A percentile compares a stretch with the other conserved stretches of the same genome.
Conservation (phyloP, 2,113 vertebrate species). For the Lichenostomus cassidix region DNA sequence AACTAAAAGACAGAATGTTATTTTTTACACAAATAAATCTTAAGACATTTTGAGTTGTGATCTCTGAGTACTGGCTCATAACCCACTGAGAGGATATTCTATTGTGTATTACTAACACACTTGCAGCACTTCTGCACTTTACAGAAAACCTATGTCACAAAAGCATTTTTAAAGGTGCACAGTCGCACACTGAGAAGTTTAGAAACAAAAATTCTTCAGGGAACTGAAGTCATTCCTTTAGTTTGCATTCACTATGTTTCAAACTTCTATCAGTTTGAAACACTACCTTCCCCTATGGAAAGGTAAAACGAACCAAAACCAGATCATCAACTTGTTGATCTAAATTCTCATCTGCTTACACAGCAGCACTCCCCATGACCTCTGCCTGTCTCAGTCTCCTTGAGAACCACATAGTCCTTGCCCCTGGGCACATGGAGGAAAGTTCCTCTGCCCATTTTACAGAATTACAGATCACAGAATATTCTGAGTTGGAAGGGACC, state of each 20-base stretch:
- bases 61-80: background rate
- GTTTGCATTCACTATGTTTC: background rate
- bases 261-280: background rate
- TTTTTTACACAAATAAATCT: background rate
- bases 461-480: background rate
- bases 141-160: background rate
- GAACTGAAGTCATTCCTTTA: background rate
- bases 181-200: background rate
- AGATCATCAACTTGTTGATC: background rate
- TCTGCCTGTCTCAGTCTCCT: background rate
- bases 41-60: background rate
- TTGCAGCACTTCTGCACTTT: background rate
- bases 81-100: background rate
- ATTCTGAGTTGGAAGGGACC: background rate
- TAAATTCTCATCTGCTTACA: background rate
- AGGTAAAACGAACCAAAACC: background rate
- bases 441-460: background rate
- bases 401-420: background rate
- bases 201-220: background rate
- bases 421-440: background rate
- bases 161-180: background rate
- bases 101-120: background rate
- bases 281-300: background rate
- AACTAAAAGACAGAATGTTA: background rate
- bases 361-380: background rate